Percentiles rank a stretch among this genome's conserved stretches.
Conservation (phyloP, 2,797 vertebrate species). For the Ispidina lecontei region DNA sequence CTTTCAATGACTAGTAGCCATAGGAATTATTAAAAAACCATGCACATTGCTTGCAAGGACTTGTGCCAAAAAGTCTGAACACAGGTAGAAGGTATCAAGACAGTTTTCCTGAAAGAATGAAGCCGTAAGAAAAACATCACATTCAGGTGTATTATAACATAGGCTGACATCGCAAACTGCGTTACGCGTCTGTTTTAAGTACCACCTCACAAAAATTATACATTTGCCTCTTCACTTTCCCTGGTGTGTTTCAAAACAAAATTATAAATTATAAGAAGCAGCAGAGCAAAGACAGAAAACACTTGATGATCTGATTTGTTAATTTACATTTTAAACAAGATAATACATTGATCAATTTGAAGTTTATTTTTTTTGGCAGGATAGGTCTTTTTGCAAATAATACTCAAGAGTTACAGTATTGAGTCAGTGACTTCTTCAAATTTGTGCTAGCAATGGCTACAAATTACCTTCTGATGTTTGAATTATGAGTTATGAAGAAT, state of each 20-base stretch:
- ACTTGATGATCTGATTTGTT: neutral
- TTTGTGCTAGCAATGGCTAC: neutral
- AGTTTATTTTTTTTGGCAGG: neutral
- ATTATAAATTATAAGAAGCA: neutral
- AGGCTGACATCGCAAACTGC: neutral
- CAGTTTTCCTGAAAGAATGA: neutral
- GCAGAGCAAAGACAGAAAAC: neutral
- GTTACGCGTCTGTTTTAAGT: neutral
- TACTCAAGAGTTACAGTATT: neutral
- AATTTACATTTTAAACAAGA: neutral
- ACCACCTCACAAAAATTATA: neutral
- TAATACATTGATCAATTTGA: neutral
- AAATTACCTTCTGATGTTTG: neutral
- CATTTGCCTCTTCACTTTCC: neutral
- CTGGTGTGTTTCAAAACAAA: neutral
- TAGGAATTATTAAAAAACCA: neutral
- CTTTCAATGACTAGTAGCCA: neutral
- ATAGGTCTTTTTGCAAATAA: neutral
- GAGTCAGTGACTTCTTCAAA: neutral
- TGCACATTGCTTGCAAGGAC: neutral
- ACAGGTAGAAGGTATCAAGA: neutral
- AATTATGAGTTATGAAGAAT: neutral
- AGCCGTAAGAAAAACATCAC: neutral
- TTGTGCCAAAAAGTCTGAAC: neutral
- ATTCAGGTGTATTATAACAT: neutral